Base-by-base conservation (phyloP, 2,113 vertebrate genomes). In the Siniperca knerii region DNA sequence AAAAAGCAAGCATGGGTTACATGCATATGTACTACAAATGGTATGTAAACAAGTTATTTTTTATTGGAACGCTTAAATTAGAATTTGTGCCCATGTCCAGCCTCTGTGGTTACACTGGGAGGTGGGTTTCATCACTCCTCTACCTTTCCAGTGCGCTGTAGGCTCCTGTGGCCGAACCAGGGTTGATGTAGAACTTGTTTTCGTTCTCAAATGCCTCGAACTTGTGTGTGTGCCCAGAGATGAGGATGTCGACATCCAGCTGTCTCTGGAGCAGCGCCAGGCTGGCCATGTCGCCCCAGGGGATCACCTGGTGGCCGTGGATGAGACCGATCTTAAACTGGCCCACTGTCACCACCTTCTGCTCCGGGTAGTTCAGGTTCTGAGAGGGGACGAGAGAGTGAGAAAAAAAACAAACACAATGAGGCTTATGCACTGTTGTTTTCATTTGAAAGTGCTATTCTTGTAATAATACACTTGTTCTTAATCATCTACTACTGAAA, bases 101-200 rank as follows among this genome's bases (percentile, higher is more conserved):
- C 46, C 46, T 23, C 15, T 54, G 50, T 4, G 11, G 62, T 65
- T 2, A 25, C 40, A 68, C 23, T 25, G 6, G 13, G 65, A 68
- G n/a, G 23, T 18, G 13, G 9, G 10, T 16, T 58, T n/a, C 2
- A 18, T 66, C 35, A 9, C 3, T 35, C 55, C 33, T 57, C 55
- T 92, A 99, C 98, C 97, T 97, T 94, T 99, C 99, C 95, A 98
- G 96, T 89, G 98, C 97, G 61, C 96, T 98, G 93, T 99, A 99
- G 20, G 99, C 99, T 84, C 99, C 99, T n/a, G 98, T 99, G 77
- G 99, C 98, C 69, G 99, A 99, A 57, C 98, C 99, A 0, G 99
- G 98, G 89, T 99, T 99, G 92, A 99, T 99, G 89, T 99, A 99
- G 96, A 99, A 99, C 93, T 99, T 99, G 95, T 99, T 99, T 92